Conservation (phyloP, 2,797 vertebrate species). For the Cirrhinus molitorella region DNA sequence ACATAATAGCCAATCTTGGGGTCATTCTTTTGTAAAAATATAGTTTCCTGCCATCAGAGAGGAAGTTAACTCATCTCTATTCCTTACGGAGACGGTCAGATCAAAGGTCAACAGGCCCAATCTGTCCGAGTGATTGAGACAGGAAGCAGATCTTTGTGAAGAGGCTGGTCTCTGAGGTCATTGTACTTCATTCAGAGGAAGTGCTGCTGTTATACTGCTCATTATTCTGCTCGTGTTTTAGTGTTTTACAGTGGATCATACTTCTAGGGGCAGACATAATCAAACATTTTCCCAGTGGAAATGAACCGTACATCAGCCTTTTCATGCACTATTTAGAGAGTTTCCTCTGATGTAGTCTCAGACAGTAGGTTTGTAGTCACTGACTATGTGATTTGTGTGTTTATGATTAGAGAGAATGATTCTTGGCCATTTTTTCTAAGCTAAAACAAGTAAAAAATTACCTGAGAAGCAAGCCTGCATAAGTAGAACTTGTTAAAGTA, state of each 20-base stretch:
- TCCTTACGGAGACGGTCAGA: conserved; percentile 57
- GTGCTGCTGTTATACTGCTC: background rate
- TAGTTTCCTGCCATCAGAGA: conserved; percentile 13
- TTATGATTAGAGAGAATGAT: background rate
- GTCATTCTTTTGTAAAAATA: background rate
- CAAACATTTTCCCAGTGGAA: background rate
- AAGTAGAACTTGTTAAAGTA: background rate
- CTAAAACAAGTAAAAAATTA: background rate
- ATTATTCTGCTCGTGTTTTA: background rate
- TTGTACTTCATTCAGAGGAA: conserved; percentile 8
- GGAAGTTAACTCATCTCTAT: conserved; percentile 44
- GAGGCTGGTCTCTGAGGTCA: conserved; percentile 10
- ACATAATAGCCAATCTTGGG: background rate
- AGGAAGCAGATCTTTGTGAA: conserved; percentile 62
- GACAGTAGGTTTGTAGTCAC: background rate
- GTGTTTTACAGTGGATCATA: background rate
- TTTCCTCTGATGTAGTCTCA: background rate
- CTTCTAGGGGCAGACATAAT: background rate
- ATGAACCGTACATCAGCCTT: background rate
- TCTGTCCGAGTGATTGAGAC: conserved; percentile 58
- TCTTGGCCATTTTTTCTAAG: background rate
- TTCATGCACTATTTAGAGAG: background rate
- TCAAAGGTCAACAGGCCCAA: conserved; percentile 66
- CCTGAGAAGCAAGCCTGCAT: background rate
- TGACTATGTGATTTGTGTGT: background rate